These are phyloP conservation scores for Gryllus bimaculatus DNA, from an alignment of 1,140 invertebrate species.

Conservation along the genomic window DNA sequence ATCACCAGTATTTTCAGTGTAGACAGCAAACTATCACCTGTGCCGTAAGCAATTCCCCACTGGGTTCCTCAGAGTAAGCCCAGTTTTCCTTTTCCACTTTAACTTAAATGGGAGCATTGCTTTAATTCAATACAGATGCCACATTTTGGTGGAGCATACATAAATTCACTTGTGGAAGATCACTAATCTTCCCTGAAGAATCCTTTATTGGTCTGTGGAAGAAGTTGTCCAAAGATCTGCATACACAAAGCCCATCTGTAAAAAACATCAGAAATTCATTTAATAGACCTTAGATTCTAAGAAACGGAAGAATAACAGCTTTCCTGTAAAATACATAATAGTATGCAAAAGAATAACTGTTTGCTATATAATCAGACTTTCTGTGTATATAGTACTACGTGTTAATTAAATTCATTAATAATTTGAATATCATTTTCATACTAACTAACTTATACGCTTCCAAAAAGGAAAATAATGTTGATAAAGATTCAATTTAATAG, in stretches of 20 bases:
- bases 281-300: background rate
- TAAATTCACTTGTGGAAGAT: slow-evolving; percentile 78
- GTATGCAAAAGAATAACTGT: too few species aligned
- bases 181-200: slow-evolving; percentile 79
- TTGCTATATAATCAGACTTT: too few species aligned
- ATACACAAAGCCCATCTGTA: slow-evolving; percentile 69
- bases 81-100: slow-evolving; percentile 54
- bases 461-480: too few species aligned
- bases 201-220: slow-evolving; percentile 84
- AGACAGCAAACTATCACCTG: slow-evolving; percentile 37
- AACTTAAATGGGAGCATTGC: slow-evolving; percentile 75
- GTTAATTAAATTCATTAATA: too few species aligned
- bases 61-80: slow-evolving; percentile 57
- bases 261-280: slow-evolving; percentile 17
- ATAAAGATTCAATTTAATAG: too few species aligned
- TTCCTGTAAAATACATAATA: too few species aligned
- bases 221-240: slow-evolving; percentile 86
- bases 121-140: slow-evolving; percentile 76
- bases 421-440: too few species aligned
- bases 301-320: too few species aligned
- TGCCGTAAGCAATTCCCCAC: slow-evolving; percentile 69
- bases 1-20: too few species aligned
- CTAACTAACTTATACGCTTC: too few species aligned
- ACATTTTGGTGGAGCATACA: slow-evolving; percentile 70
- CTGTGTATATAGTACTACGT: too few species aligned